These are phyloP conservation scores for Pardalotus punctatus DNA, from an alignment of 2,113 vertebrate genomes.

Conservation along the genomic window DNA sequence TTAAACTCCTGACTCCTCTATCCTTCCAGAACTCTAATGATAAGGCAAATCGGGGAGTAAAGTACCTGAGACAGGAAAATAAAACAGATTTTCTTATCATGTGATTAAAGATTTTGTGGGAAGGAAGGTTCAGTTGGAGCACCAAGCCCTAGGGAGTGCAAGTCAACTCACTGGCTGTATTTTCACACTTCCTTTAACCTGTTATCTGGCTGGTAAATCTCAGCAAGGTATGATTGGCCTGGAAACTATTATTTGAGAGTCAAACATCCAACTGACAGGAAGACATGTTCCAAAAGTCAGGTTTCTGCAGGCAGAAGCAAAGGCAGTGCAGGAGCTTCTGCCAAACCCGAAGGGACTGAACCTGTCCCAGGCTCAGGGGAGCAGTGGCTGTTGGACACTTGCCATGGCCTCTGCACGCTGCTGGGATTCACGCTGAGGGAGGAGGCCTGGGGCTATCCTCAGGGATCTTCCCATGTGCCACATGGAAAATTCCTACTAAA, in stretches of 20 bases:
- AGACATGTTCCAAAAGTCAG: constrained; percentile 25
- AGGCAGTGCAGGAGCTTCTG: neutral
- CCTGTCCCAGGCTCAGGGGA: neutral
- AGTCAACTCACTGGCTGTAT: neutral
- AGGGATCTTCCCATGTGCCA: neutral
- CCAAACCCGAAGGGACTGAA: neutral
- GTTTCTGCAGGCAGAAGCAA: constrained; percentile 54
- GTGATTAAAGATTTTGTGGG: neutral
- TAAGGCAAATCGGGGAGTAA: neutral
- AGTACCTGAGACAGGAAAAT: neutral
- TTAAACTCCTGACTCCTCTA: neutral
- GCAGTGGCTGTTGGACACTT: neutral
- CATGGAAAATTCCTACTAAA: constrained; percentile 20
- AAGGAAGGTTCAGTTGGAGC: neutral
- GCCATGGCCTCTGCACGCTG: neutral
- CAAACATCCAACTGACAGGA: neutral
- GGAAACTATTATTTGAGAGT: neutral
- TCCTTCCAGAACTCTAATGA: neutral
- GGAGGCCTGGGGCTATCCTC: neutral
- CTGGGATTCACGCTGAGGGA: neutral
- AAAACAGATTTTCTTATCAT: neutral
- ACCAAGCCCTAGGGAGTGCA: neutral
- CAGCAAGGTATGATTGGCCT: neutral
- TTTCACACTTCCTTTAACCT: neutral
- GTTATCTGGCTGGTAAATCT: constrained; percentile 20